phyloP scores from a whole-genome alignment of 2,797 vertebrate species.

The Cuniculus paca region DNA sequence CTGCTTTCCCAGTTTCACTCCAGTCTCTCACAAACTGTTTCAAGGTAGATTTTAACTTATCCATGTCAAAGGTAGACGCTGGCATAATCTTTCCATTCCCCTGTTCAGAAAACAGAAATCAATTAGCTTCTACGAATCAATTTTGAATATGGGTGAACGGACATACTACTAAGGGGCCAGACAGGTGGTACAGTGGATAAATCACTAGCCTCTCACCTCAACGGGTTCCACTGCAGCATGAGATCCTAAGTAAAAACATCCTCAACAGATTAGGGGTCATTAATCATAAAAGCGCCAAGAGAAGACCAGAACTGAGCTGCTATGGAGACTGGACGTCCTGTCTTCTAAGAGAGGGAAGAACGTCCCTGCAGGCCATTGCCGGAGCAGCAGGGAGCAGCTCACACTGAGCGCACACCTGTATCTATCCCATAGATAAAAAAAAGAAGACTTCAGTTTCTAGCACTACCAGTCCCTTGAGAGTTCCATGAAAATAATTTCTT shows the following conservation, averaged over 20 bases:
- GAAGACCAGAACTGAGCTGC: slow-evolving; percentile 43
- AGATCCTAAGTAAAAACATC: slow-evolving; percentile 63
- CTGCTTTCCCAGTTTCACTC: slow-evolving; percentile 95
- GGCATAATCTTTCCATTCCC: slow-evolving; percentile 91
- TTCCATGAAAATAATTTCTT: slow-evolving; percentile 47
- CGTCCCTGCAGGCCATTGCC: slow-evolving; percentile 49
- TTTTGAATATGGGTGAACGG: neutral
- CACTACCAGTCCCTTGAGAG: slow-evolving; percentile 59
- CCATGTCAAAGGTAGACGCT: slow-evolving; percentile 98
- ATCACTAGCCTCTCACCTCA: slow-evolving; percentile 57
- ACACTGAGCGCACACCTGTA: slow-evolving; percentile 30
- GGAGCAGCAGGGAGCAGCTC: slow-evolving; percentile 67
- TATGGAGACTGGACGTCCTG: slow-evolving; percentile 27
- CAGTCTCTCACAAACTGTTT: slow-evolving; percentile 99
- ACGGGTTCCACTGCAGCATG: slow-evolving; percentile 50
- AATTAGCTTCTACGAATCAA: slow-evolving; percentile 70
- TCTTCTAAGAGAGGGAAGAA: slow-evolving; percentile 28
- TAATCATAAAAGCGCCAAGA: slow-evolving; percentile 65
- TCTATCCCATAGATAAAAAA: slow-evolving; percentile 69
- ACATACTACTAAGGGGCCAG: slow-evolving; percentile 24
- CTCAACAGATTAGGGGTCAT: slow-evolving; percentile 43
- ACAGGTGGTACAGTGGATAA: slow-evolving; percentile 50
- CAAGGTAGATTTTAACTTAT: slow-evolving; percentile 99
- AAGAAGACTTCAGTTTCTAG: slow-evolving; percentile 69
- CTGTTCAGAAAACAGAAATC: slow-evolving; percentile 82